A percentile compares a stretch with the other conserved stretches of the same genome.
Evolutionary conservation across 2,888 invertebrate species (phyloP).

Genomic region (Saturnia pavonia): DNA sequence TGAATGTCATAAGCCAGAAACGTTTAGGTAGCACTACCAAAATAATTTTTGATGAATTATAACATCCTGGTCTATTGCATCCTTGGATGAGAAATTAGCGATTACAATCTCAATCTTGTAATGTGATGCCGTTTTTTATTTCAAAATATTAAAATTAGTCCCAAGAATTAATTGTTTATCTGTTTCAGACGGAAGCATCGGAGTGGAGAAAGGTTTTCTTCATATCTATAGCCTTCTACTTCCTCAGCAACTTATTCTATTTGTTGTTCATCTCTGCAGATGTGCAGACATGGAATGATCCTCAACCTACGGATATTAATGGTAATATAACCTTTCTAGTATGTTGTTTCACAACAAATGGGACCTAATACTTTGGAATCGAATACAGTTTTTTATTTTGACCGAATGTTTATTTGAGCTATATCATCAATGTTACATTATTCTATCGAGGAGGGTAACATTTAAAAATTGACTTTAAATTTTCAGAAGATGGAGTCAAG

Average conservation of each 20-base stretch:
- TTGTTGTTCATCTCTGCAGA: slow-evolving; percentile 83
- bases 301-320: slow-evolving; percentile 30
- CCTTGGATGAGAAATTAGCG: not conserved
- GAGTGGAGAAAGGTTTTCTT: slow-evolving; percentile 85
- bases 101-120: not conserved
- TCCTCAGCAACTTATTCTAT: slow-evolving; percentile 82
- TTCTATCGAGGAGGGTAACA: not conserved
- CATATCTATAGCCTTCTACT: slow-evolving; percentile 82
- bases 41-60: too few species aligned
- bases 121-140: not conserved
- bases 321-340: slow-evolving; percentile 12
- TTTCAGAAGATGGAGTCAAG: slow-evolving; percentile 33
- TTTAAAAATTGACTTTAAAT: slow-evolving; percentile 5
- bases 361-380: too few species aligned
- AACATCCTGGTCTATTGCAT: not conserved
- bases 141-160: not conserved
- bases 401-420: not conserved
- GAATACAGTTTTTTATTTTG: not conserved
- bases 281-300: slow-evolving; percentile 84
- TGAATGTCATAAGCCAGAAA: too few species aligned
- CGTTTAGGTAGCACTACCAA: too few species aligned
- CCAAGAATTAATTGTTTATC: not conserved
- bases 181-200: slow-evolving; percentile 72
- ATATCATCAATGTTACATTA: not conserved
- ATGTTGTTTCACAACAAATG: too few species aligned